Evolutionary conservation across 2,113 vertebrate species (phyloP), one percentile per base, ranked within the genome.

Genomic region (Pomatorhinus ruficollis): DNA sequence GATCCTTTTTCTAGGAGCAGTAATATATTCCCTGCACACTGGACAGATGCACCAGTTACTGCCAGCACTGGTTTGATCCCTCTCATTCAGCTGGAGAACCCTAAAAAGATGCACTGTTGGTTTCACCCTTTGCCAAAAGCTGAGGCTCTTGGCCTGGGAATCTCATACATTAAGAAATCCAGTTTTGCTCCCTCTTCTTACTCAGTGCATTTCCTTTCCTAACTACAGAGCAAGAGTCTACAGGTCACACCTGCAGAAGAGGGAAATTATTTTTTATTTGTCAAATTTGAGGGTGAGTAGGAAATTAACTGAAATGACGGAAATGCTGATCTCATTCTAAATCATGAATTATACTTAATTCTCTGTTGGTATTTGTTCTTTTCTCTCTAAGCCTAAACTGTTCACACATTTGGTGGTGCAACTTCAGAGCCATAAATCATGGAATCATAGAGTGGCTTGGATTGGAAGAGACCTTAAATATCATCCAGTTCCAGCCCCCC

Each of bases 321-420:
- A 90, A 86, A 83, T 53, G 59, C 60, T 84, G 68, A 96, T 75
- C 59, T 82, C 59, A 68, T 87, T 78, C 47, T 71, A 74, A 95
- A 84, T 75, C 44, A 87, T 42, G 3, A 72, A 39, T 39, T 83
- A 54, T 11, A 66, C 75, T 84, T 47, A 56, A 37, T 94, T 82
- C 22, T 81, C 56, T 84, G 13, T 18, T 66, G 22, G 27, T 75
- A 11, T 63, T 80, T 90, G 31, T 59, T 65, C 54, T 45, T 77
- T 57, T 27, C 60, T 85, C 33, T 64, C 49, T 64, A 66, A 70
- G 33, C 16, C 28, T 64, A 31, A 94, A 61, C 12, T 70, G 7
- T 64, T 95, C 20, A 0, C 42, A 87, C 22, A 59, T 87, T 77
- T 54, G n/a, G n/a, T 45, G 23, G 37, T 16, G n/a, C 25, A 57